Evolutionary conservation across 2,113 vertebrate species (phyloP), one percentile per base, ranked within the genome.

Genomic region (Pseudopipra pipra): DNA sequence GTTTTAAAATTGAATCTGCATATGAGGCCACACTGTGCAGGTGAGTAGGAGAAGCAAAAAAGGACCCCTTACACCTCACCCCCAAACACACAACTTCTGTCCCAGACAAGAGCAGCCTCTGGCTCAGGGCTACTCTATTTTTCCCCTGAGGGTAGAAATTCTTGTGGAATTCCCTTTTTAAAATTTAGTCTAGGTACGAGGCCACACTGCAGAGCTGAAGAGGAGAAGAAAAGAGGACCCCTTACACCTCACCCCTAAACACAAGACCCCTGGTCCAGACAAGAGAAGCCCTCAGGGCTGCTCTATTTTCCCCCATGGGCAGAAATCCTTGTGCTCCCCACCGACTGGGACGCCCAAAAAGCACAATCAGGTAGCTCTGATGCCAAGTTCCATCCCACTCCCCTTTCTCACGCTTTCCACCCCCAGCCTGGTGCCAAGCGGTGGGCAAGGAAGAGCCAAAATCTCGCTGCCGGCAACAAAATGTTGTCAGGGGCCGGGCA

Each of bases 261-360:
- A 17, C 24, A 24, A 0, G 1, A 12, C 8, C 24, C 13, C 25
- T 10, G 9, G 18, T 12, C 24, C 37, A 78, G 35, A 31, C 2
- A 0, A 25, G 14, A 89, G 19, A 54, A 66, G 27, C 59, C 31
- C 37, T 66, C 1, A 6, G 14, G 55, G 74, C 28, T 31, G 68
- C 70, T 70, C 56, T 4, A 0, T 55, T n/a, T 37, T 3, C 31
- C 46, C 12, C 63, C 58, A 6, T 0, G 1, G n/a, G 44, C 28
- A 59, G 23, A 65, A 85, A 46, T 31, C 43, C 31, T n/a, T 5
- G 11, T 2, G 0, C 1, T 71, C 39, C 28, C 19, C 52, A 54
- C 14, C 25, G 9, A 1, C 31, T 12, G n/a, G 43, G 47, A 55
- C 2, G 1, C 66, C 39, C 56, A 35, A 88, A 83, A 82, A 67